Percentiles rank a stretch among this genome's conserved stretches.
These are phyloP conservation scores for Vandiemenella viatica DNA, from an alignment of 2,888 invertebrate genomes.

Conservation along the genomic window DNA sequence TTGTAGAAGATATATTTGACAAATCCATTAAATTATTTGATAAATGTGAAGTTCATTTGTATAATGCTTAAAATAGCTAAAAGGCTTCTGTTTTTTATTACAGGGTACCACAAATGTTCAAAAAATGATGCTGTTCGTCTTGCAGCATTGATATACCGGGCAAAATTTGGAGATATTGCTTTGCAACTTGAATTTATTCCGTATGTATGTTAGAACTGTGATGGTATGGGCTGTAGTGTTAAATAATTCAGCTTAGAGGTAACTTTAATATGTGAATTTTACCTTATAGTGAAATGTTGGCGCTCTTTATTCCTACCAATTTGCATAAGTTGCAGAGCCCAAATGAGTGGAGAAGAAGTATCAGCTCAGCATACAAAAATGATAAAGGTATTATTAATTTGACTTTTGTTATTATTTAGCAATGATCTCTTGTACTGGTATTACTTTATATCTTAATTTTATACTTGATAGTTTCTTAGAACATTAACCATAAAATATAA, in stretches of 20 bases:
- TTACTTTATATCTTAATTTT: neutral
- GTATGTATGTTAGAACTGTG: too few species aligned
- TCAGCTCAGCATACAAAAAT: conserved; percentile 45
- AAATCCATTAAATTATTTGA: too few species aligned
- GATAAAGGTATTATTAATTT: conserved; percentile 38
- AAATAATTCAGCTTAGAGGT: too few species aligned
- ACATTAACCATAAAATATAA: too few species aligned
- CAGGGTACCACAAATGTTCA: conserved; percentile 60
- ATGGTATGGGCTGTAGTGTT: too few species aligned
- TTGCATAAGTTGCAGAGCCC: conserved; percentile 51
- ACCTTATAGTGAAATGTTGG: too few species aligned
- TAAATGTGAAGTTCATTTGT: too few species aligned
- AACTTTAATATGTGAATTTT: too few species aligned
- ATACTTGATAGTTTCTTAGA: neutral
- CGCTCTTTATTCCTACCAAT: conserved; percentile 69
- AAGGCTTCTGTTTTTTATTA: neutral
- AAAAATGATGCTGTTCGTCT: conserved; percentile 67
- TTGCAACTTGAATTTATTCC: conserved; percentile 37
- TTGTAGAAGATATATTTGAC: too few species aligned
- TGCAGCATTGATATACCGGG: conserved; percentile 64
- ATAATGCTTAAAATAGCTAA: too few species aligned
- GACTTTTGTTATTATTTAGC: neutral
- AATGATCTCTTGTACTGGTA: neutral
- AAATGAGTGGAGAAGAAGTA: conserved; percentile 70
- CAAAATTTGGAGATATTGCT: conserved; percentile 55